These are phyloP conservation scores for Peromyscus leucopus DNA, from an alignment of 2,113 vertebrate genomes.

Conservation along the genomic window DNA sequence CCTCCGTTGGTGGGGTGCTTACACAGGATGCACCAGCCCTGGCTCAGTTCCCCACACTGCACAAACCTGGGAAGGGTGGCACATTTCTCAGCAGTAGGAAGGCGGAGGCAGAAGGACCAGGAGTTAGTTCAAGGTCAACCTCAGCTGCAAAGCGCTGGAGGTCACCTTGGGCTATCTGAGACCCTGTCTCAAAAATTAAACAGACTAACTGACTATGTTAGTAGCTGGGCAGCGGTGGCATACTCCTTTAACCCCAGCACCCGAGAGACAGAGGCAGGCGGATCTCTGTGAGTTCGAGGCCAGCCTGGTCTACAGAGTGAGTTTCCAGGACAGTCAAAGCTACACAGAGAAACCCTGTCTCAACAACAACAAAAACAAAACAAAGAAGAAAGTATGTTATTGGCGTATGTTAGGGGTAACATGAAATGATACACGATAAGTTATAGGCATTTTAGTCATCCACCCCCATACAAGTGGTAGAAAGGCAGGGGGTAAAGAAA, in stretches of 20 bases:
- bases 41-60: not conserved
- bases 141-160: too few relatives aligned
- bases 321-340: not conserved
- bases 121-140: not conserved
- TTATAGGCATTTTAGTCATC: conserved; percentile 11
- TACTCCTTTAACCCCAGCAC: not conserved
- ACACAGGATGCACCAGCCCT: not conserved
- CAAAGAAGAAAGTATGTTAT: not conserved
- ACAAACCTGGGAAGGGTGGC: not conserved
- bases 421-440: not conserved
- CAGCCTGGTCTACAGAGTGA: not conserved
- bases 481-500: not conserved
- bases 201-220: not conserved
- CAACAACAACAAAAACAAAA: not conserved
- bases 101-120: not conserved
- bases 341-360: not conserved
- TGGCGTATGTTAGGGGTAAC: not conserved
- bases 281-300: not conserved
- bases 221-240: not conserved
- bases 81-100: not conserved
- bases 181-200: not conserved
- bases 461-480: not conserved
- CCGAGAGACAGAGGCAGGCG: not conserved
- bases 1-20: not conserved
- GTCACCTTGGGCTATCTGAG: not conserved